Percentiles rank a stretch among this genome's conserved stretches.
These are phyloP conservation scores for Hydriomena furcata DNA, from an alignment of 2,888 invertebrate genomes.

Conservation along the genomic window DNA sequence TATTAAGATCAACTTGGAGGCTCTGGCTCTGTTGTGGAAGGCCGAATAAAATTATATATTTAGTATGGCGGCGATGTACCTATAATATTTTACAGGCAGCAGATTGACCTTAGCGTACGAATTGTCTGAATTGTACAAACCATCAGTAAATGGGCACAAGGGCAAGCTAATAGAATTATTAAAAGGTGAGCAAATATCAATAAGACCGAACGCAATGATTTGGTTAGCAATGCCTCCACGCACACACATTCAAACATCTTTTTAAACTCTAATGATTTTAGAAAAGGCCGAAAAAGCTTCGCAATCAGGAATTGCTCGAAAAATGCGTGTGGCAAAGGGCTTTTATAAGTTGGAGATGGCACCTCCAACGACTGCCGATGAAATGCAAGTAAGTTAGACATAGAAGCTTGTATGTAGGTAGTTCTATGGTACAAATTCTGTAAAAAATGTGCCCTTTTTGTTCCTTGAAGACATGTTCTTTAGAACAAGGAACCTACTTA, in stretches of 20 bases:
- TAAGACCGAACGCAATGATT: conserved; percentile 10
- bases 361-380: conserved; percentile 50
- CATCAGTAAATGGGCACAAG: conserved; percentile 46
- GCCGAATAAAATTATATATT: too few relatives aligned
- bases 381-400: conserved; percentile 56
- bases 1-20: too few relatives aligned
- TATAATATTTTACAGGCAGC: conserved; percentile 43
- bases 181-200: conserved; percentile 47
- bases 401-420: too few relatives aligned
- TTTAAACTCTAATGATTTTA: conserved; percentile 35
- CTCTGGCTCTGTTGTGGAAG: too few relatives aligned
- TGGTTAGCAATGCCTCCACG: conserved; percentile 23
- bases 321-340: conserved; percentile 59
- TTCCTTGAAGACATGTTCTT: too few relatives aligned
- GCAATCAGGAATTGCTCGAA: conserved; percentile 56
- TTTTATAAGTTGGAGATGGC: conserved; percentile 69
- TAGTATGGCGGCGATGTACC: too few relatives aligned
- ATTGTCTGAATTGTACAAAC: conserved; percentile 50
- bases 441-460: too few relatives aligned
- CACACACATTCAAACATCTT: conserved; percentile 24
- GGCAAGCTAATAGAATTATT: conserved; percentile 51
- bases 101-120: conserved; percentile 43
- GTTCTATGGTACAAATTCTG: too few relatives aligned
- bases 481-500: too few relatives aligned
- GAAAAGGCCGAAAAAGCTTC: conserved; percentile 55